Percentiles rank a stretch among this genome's conserved stretches.
These are phyloP conservation scores for Hirundichthys speculiger DNA, from an alignment of 2,113 vertebrate genomes.

Conservation along the genomic window DNA sequence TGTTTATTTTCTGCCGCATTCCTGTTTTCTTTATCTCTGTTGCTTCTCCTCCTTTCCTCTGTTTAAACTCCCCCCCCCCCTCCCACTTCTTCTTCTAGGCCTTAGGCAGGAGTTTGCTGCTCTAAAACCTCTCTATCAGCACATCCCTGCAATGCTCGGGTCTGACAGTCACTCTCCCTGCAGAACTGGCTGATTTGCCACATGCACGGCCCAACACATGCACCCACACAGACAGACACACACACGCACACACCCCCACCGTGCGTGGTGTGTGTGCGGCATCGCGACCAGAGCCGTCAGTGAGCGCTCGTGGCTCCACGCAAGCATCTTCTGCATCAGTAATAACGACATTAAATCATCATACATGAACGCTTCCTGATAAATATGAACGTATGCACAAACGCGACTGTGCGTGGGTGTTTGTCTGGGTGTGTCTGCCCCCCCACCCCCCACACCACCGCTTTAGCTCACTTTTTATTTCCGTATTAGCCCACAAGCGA, in stretches of 20 bases:
- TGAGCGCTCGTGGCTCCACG: conserved; percentile 12
- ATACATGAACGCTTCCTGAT: conserved; percentile 27
- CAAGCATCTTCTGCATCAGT: conserved; percentile 48
- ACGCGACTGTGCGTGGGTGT: conserved; percentile 4
- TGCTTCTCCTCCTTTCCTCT: conserved; percentile 57
- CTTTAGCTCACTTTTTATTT: conserved; percentile 47
- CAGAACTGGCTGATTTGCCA: conserved; percentile 67
- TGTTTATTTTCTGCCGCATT: conserved; percentile 77
- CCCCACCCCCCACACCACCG: conserved; percentile 19
- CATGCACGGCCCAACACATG: conserved; percentile 32
- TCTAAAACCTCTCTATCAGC: conserved; percentile 79
- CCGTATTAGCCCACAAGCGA: conserved; percentile 63
- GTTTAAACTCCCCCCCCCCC: conserved; percentile 38
- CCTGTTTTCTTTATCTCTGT: conserved; percentile 74
- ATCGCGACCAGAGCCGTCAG: conserved; percentile 45
- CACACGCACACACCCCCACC: conserved; percentile 21
- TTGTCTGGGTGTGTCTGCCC: conserved; percentile 22
- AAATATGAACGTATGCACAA: conserved; percentile 36
- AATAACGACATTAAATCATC: conserved; percentile 49
- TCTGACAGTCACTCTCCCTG: conserved; percentile 71
- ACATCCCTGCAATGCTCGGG: conserved; percentile 68
- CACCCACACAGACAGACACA: conserved; percentile 30
- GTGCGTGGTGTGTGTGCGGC: conserved; percentile 20
- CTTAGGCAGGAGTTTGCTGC: conserved; percentile 69
- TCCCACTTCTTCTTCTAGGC: conserved; percentile 64